Conservation (phyloP, 2,888 invertebrate species). For the Eupithecia abbreviata region DNA sequence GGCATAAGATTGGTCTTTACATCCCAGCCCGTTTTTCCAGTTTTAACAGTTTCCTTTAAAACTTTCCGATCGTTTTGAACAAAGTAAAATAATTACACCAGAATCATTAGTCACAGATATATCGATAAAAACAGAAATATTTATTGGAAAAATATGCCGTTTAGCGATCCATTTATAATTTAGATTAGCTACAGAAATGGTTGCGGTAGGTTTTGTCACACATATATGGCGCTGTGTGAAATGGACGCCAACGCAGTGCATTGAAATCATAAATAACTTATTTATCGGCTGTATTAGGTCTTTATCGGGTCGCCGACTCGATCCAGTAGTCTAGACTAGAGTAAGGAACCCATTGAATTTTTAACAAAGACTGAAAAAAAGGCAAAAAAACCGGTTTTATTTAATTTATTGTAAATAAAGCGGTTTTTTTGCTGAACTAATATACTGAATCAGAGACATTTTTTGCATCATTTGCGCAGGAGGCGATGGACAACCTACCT, state of each 20-base stretch:
- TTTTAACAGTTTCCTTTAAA: slow-evolving; percentile 3
- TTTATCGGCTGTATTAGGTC: slow-evolving; percentile 30
- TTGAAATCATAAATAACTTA: slow-evolving; percentile 39
- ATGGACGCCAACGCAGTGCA: slow-evolving; percentile 29
- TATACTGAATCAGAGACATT: neutral
- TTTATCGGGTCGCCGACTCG: slow-evolving; percentile 38
- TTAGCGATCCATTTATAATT: slow-evolving; percentile 30
- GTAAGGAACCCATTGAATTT: slow-evolving; percentile 2
- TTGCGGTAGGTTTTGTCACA: slow-evolving; percentile 31
- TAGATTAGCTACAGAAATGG: slow-evolving; percentile 30
- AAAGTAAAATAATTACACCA: slow-evolving; percentile 5
- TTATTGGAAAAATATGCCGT: slow-evolving; percentile 23
- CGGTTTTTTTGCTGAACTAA: neutral
- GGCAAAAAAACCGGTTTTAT: neutral
- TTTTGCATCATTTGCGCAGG: neutral
- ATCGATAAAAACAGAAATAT: slow-evolving; percentile 28
- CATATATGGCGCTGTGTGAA: slow-evolving; percentile 36
- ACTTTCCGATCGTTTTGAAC: slow-evolving; percentile 8
- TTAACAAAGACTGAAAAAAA: neutral
- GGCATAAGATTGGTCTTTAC: slow-evolving; percentile 4
- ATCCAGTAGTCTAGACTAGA: slow-evolving; percentile 26
- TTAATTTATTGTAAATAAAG: too few species aligned
- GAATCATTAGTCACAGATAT: slow-evolving; percentile 27
- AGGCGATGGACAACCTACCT: too few species aligned
- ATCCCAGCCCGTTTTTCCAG: neutral